A percentile compares a stretch with the other conserved stretches of the same genome.
These are phyloP conservation scores for Chionomys nivalis DNA, from an alignment of 2,113 vertebrate species.

Conservation along the genomic window DNA sequence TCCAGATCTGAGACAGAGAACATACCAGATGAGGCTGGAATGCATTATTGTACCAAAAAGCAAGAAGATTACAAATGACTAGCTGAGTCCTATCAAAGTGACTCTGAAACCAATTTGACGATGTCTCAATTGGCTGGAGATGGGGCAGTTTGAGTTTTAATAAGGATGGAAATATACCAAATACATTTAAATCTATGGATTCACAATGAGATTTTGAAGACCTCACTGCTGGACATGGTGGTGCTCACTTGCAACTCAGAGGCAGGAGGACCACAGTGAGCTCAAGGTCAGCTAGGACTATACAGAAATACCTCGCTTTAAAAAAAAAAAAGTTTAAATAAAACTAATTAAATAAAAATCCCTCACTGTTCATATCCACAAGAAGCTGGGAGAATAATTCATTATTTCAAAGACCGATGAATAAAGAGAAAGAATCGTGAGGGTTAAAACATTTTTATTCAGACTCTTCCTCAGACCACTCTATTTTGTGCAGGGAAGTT, in stretches of 20 bases:
- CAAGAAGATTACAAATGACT: not conserved
- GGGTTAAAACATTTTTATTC: not conserved
- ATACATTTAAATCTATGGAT: constrained; percentile 15
- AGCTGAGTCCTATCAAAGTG: not conserved
- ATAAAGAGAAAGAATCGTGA: not conserved
- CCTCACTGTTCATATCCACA: not conserved
- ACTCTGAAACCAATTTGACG: not conserved
- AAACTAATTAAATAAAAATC: not conserved
- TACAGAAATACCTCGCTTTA: not conserved
- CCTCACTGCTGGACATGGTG: not conserved
- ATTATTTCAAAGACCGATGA: constrained; percentile 33
- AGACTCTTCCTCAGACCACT: not conserved
- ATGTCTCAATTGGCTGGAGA: not conserved
- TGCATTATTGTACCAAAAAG: not conserved
- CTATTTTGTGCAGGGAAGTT: not conserved
- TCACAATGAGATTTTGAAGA: not conserved
- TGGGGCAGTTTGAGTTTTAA: not conserved
- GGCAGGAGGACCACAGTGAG: not conserved
- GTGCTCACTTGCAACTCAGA: not conserved
- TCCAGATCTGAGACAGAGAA: not conserved
- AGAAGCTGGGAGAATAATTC: not conserved
- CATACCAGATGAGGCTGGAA: not conserved
- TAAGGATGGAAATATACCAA: not conserved
- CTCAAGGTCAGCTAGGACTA: not conserved
- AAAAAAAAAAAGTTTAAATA: not conserved